Evolutionary conservation across 2,113 vertebrate genomes (phyloP).

Genomic region (Albula goreensis): DNA sequence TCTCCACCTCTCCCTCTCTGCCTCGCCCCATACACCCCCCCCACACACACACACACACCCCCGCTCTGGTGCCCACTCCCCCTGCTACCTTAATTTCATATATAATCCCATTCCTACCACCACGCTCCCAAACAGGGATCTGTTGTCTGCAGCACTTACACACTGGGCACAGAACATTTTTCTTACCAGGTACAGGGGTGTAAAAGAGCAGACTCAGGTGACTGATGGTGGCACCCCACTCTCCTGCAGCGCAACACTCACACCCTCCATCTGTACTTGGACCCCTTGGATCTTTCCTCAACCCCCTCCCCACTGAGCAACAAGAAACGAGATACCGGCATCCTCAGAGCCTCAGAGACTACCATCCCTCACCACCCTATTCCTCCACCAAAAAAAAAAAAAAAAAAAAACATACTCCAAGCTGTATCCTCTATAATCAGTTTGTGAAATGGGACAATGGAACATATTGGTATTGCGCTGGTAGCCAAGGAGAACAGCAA

Average conservation of each 20-base stretch:
- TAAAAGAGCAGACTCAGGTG: background rate
- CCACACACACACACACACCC: background rate
- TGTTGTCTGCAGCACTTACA: background rate
- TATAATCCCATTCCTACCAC: background rate
- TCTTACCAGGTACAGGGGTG: background rate
- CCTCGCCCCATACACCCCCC: constrained; percentile 44
- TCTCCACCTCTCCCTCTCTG: constrained; percentile 50
- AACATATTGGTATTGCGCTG: background rate
- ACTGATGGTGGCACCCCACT: background rate
- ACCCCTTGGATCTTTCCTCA: background rate
- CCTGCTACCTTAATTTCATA: background rate
- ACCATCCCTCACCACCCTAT: background rate
- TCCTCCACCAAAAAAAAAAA: background rate
- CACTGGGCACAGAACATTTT: background rate
- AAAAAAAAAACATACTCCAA: too few species aligned
- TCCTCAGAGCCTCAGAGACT: background rate
- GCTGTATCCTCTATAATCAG: too few species aligned
- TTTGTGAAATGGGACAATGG: background rate
- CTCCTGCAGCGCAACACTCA: background rate
- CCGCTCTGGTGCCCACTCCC: background rate
- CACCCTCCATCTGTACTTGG: background rate
- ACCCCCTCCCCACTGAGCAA: background rate
- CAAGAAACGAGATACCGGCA: background rate
- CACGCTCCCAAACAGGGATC: background rate
- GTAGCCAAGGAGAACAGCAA: background rate